Conservation (phyloP, 2,113 vertebrate genomes). For the Ctenodactylus gundi region DNA sequence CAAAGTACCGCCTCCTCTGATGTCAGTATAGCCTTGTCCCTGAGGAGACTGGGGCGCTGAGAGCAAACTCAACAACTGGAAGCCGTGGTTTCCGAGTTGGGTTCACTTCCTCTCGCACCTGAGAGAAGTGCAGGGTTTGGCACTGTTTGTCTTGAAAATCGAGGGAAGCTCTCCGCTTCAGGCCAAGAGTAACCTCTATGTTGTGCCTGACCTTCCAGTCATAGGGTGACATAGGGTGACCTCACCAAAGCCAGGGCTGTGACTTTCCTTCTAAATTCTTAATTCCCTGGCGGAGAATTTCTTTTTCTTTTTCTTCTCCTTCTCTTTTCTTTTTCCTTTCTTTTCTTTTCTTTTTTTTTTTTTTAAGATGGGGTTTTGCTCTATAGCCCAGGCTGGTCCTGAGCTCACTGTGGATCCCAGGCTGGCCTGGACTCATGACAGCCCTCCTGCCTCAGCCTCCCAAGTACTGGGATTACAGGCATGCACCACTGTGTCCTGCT, state of each 20-base stretch:
- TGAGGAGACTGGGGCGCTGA: background rate
- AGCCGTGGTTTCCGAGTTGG: background rate
- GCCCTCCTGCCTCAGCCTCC: too few species aligned
- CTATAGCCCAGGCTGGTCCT: too few species aligned
- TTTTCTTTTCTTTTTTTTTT: too few species aligned
- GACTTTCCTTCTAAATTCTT: background rate
- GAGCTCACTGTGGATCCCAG: too few species aligned
- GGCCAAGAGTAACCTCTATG: fast-evolving
- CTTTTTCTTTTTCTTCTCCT: too few species aligned
- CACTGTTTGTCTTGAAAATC: background rate
- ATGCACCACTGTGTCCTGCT: too few species aligned
- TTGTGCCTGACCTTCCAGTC: background rate
- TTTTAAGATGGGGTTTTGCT: too few species aligned
- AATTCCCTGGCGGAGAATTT: background rate
- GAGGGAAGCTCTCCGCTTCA: fast-evolving
- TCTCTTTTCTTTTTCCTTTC: too few species aligned
- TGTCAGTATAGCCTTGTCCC: background rate
- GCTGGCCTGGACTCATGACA: too few species aligned
- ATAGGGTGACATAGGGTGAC: fast-evolving
- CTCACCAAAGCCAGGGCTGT: background rate
- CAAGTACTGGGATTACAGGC: too few species aligned
- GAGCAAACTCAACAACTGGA: background rate
- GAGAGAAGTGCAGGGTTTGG: background rate
- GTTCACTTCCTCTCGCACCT: fast-evolving
- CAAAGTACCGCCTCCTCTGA: background rate